Base-by-base conservation (phyloP, 2,888 invertebrate species). In the Rhorus exstirpatorius region DNA sequence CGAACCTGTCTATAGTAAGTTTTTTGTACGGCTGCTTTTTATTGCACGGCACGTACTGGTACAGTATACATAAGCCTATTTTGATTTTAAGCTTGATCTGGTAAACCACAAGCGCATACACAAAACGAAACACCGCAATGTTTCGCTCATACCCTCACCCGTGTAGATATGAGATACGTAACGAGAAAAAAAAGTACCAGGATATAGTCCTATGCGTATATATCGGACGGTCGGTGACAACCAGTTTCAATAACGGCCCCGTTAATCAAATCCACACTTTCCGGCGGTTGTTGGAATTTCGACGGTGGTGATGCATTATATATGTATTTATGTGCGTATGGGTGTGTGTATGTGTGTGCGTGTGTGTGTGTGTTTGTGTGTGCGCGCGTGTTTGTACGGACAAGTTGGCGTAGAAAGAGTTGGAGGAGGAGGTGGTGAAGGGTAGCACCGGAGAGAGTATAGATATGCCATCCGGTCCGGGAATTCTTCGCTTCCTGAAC, bases 221-320 rank as follows among this genome's bases (percentile, higher is more conserved):
- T 76, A 74, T 79, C 61, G 74, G 49, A 44, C 74, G 74, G 72
- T 79, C 72, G 65, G 65, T 81, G 87, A 86, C 87, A 89, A 90
- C 88, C 87, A 89, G 88, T 88, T 88, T 86, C 89, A 89, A 89
- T 89, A 89, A 89, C 87, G 85, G 78, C 83, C 86, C 88, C 88
- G 88, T 90, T 90, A 89, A 89, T 90, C 89, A 88, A 89, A 86
- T 84, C 77, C 80, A 86, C 86, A 84, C 87, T 89, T 83, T 87
- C 86, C 86, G 84, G 85, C 71, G 71, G 14, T 41, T 51, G 72
- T 58, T 67, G 67, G 53, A 51, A 74, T 61, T 65, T 68, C 53
- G 51, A 61, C 49, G 26, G 61, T 67, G 60, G 19, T 74, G 71
- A 65, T 68, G 74, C 58, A 76, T 60, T 55, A 41, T 55, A n/a